Conservation (phyloP, 2,113 vertebrate species). For the Willisornis vidua region DNA sequence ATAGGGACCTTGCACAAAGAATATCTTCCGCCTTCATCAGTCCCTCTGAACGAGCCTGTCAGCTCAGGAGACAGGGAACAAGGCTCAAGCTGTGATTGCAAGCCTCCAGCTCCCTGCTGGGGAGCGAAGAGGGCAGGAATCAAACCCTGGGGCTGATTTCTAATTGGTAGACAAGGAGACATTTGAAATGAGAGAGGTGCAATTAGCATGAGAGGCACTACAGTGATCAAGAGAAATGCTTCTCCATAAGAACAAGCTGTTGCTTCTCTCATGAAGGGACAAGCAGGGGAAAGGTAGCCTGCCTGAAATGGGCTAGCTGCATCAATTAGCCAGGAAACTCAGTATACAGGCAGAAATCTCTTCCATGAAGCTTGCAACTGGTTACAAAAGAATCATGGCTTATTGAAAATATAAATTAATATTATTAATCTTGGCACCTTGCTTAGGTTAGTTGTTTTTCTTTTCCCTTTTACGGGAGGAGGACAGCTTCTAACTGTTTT, state of each 20-base stretch:
- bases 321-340: neutral
- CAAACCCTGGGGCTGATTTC: neutral
- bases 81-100: neutral
- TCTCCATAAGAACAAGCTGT: neutral
- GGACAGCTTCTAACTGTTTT: neutral
- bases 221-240: conserved; percentile 33
- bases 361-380: neutral
- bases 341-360: neutral
- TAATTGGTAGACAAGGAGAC: conserved; percentile 26
- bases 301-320: neutral
- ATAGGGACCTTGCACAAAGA: neutral
- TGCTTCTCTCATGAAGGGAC: neutral
- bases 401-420: neutral
- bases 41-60: neutral
- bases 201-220: conserved; percentile 52
- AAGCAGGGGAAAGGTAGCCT: neutral
- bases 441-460: neutral
- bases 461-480: neutral
- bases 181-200: conserved; percentile 9
- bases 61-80: neutral
- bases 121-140: neutral
- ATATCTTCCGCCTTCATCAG: neutral
- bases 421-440: neutral
- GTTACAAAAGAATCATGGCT: neutral
- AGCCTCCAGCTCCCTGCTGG: neutral